Evolutionary conservation across 1,140 invertebrate species (phyloP), one percentile per base, ranked within the genome.

Genomic region (Bombus soroeensis): DNA sequence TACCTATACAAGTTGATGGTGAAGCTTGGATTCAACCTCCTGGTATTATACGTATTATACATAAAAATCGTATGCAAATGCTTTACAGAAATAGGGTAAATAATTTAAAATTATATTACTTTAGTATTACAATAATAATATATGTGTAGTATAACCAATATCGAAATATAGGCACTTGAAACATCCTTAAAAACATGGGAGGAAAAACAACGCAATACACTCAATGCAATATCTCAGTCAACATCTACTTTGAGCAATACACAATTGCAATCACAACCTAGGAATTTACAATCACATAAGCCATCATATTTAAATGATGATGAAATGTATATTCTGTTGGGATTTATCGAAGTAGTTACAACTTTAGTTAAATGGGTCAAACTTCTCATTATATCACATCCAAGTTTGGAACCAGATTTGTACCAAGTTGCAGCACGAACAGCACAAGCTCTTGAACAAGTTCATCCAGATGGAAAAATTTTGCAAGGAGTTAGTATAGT

Each of bases 21-120:
- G 99, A 99, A 95, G 98, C 99, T 18, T 99, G 99, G 99, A 96
- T 99, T n/a, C 99, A 99, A 95, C 98, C 98, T 2, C 98, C 99
- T 0, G 99, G 99, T 47, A 98, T 98, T 91, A 98, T 99, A 89
- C 96, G 98, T 70, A 99, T 99, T 81, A 97, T 99, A 89, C 99
- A 99, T 94, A 99, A 99, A 95, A 99, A 99, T 95, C 96, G 98
- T 85, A 98, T 99, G 93, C 98, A 99, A 95, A 99, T 99, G 97
- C 95, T 99, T 9, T 98, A 98, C 90, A 96, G 98, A 73, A 99
- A 99, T 93, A 96, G 98, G 90, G 97, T 97, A 94, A 94, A 94
- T 94, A 34, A 66, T 88, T 39, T 70, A 62, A 25, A 72, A 32
- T 28, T 75, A 18, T 53, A 22, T 18, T 53, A 53, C 47, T 53